Base-by-base conservation (phyloP, 2,888 invertebrate species). In the Hemicrepidius hirtus region DNA sequence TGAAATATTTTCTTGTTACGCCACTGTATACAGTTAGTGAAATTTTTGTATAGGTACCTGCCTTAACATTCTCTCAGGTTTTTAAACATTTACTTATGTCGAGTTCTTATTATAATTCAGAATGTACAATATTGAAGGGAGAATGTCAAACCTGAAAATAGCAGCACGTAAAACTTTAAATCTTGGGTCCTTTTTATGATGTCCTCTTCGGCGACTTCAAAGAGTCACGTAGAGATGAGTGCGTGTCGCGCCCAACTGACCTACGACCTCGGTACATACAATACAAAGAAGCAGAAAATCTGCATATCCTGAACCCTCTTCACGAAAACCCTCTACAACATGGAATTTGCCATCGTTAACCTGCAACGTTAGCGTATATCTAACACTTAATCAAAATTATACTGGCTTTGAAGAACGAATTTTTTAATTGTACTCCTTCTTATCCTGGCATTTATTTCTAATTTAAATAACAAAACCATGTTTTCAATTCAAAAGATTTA, bases 181-280 rank as follows among this genome's bases (percentile, higher is more conserved):
- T 18, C 64, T 64, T 46, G 55, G 44, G 57, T 24, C 64, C 60
- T 50, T 57, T 73, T 73, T 66, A 68, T 32, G 66, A 53, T 55
- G 68, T 44, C 50, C 50, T 59, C 73, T 21, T 79, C 81, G 81
- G 82, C 76, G 73, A 79, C 79, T 77, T 81, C 82, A 82, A 82
- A 83, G 83, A 77, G 79, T 83, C 84, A 84, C 84, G 84, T 84
- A 82, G 80, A 78, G 81, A 81, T 80, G 82, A 79, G 81, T 82
- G 83, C 83, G 83, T 82, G 84, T 84, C 81, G 83, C 82, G 81
- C 83, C 84, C 82, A 83, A 79, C 74, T 83, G 83, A 83, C 83
- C 83, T 79, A 68, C 81, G 81, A 81, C 81, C 74, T 75, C 78
- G 80, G 80, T 59, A 68, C 78, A 76, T 79, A 76, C 77, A 73